Evolutionary conservation across 2,113 vertebrate genomes (phyloP), one percentile per base, ranked within the genome.

Genomic region (Sturnus vulgaris): DNA sequence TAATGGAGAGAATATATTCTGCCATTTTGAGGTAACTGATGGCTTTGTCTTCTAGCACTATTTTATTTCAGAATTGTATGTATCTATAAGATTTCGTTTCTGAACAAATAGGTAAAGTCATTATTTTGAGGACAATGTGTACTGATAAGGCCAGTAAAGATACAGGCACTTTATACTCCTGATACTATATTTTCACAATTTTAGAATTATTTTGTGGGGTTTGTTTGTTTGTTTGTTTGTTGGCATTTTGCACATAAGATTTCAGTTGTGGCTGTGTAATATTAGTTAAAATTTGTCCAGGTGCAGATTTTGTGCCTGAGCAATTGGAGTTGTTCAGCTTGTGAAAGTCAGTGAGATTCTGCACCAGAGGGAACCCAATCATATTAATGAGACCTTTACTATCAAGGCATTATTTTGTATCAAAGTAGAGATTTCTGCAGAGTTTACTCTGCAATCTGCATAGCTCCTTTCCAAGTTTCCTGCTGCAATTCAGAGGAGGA

Each of bases 31-130:
- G 60, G 25, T 70, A 71, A 18, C 50, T 66, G 68, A 33, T 95
- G 59, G 90, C 77, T 85, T 94, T 96, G 40, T 68, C 70, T 89
- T 86, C 92, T 76, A 91, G 24, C 12, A 33, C 28, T 47, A 27
- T 55, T 97, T 52, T 73, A 70, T 77, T 86, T 86, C 90, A 94
- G 79, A 92, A 53, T 88, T 81, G 53, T 71, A 12, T 66, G 53
- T 77, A 31, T 81, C 81, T 60, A 22, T 86, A 17, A 79, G 65
- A 75, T 42, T 92, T 95, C 96, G 49, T 90, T 95, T 92, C 88
- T 79, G 81, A 93, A 95, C 92, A 82, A 77, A 15, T 25, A 90
- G 63, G 42, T 61, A 30, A 92, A 86, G 91, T 81, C 81, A 52
- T 88, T 80, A 70, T 55, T 71, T 77, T 80, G 39, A 61, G 35